Conservation (phyloP, 1,140 invertebrate genomes). For the Plectus sambesii region DNA sequence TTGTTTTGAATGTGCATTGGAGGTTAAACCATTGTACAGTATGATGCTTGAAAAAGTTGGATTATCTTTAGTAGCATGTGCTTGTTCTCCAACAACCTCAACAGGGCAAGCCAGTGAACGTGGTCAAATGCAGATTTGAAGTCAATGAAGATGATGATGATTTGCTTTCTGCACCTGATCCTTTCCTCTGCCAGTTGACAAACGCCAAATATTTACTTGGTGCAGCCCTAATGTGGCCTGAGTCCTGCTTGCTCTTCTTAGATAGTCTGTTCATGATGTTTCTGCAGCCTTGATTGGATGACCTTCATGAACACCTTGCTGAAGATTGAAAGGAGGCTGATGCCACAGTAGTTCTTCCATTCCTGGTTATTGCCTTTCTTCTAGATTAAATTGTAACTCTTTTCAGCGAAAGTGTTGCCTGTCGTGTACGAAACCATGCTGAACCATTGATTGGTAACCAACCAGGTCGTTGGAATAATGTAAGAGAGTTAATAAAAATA, state of each 20-base stretch:
- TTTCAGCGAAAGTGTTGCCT: too few relatives aligned
- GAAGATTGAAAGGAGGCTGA: neutral
- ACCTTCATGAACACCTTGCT: neutral
- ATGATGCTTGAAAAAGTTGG: neutral
- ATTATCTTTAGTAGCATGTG: neutral
- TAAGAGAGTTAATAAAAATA: too few relatives aligned
- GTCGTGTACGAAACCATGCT: too few relatives aligned
- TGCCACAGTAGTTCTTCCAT: slow-evolving; percentile 1
- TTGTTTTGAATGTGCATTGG: neutral
- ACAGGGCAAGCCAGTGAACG: neutral
- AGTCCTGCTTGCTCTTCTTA: neutral
- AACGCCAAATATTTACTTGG: neutral
- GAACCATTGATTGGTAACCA: too few relatives aligned
- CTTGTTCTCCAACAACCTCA: neutral
- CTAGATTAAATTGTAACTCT: neutral
- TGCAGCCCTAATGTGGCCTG: neutral
- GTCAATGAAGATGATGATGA: neutral
- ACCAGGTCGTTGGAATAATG: too few relatives aligned
- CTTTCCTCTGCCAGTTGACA: neutral
- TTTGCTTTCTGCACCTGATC: neutral
- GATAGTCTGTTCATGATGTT: neutral
- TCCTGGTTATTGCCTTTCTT: slow-evolving; percentile 1
- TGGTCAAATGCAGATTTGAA: neutral
- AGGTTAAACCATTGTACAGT: neutral
- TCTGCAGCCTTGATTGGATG: neutral